Evolutionary conservation across 2,888 invertebrate genomes (phyloP).

Genomic region (Synergus umbraculus): DNA sequence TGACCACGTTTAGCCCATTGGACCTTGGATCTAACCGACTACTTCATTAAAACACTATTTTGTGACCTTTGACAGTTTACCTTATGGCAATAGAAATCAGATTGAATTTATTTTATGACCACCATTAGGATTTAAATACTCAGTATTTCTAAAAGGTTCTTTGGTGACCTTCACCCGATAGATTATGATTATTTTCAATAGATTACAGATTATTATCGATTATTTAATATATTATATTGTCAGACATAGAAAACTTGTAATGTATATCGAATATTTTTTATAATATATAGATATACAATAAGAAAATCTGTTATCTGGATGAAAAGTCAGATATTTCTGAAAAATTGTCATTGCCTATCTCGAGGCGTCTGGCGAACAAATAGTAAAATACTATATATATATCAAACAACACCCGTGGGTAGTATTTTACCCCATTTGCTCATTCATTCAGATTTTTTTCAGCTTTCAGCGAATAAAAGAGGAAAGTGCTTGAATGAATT

Average conservation of each 20-base stretch:
- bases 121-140: not conserved
- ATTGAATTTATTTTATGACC: not conserved
- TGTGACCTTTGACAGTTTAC: not conserved
- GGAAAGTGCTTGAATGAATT: not conserved
- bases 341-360: not conserved
- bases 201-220: too few species aligned
- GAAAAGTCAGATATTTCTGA: not conserved
- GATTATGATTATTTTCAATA: slow-evolving; percentile 5
- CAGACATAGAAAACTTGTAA: not conserved
- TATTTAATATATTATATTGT: too few species aligned
- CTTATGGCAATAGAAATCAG: not conserved
- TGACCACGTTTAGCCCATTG: not conserved
- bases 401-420: not conserved
- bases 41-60: not conserved
- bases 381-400: not conserved
- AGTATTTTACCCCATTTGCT: not conserved
- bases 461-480: not conserved
- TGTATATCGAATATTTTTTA: not conserved
- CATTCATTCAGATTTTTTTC: not conserved
- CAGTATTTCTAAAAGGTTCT: slow-evolving; percentile 21
- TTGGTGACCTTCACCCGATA: not conserved
- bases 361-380: not conserved
- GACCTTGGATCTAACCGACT: not conserved
- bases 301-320: not conserved
- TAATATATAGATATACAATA: too few species aligned